Evolutionary conservation across 2,888 invertebrate genomes (phyloP), one percentile per base, ranked within the genome.

Genomic region (Andrena bicolor): DNA sequence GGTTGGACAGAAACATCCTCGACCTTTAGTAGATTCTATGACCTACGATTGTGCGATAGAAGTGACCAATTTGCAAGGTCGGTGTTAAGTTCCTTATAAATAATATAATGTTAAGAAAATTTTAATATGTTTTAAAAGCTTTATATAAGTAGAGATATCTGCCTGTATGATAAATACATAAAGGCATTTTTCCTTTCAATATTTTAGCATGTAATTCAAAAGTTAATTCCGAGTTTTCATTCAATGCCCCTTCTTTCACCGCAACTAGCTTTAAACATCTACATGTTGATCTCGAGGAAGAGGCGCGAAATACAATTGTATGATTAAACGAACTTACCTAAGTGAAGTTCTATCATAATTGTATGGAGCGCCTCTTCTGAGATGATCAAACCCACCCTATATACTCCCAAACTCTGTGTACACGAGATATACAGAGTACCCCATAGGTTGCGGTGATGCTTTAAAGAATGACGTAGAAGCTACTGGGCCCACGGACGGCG

Each of bases 281-380:
- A 70, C 60, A 26, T 60, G 53, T 48, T 58, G 51, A 70, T 70
- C 60, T 70, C 51, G 70, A 60, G 60, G 49, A 63, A 72, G 63
- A 63, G 63, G 63, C 63, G 72, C 63, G 63, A 58, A 70, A 65
- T 51, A 72, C 56, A 56, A 69, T 48, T 48, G 2, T 53, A 69
- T 60, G 41, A n/a, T n/a, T n/a, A n/a, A n/a, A n/a, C n/a, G n/a
- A 32, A 32, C 8, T 32, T 8, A 32, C 32, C 32, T 32, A 32
- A 32, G 32, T 32, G 32, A 32, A 32, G 32, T 32, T 30, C 30
- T 5, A 30, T 30, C 30, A 30, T 30, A 30, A 30, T 5, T 28
- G 28, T 28, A 28, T 28, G 28, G 28, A 28, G 28, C 28, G 28
- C 28, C 28, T 28, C 28, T 28, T 28, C 28, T 28, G 28, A 28